Evolutionary conservation across 2,888 invertebrate genomes (phyloP).

Genomic region (Cephus nigrinus): DNA sequence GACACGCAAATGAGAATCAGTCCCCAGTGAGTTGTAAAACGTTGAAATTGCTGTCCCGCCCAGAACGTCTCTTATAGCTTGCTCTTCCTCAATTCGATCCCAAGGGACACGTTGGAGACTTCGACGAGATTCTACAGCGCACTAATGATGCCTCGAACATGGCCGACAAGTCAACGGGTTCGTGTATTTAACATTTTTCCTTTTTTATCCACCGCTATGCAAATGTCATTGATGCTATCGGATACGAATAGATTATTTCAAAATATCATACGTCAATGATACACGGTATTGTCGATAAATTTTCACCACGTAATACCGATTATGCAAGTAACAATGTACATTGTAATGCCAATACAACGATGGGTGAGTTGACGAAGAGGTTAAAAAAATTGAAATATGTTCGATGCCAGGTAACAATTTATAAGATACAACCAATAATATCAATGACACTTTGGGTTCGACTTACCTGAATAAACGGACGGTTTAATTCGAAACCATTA

Average conservation of each 20-base stretch:
- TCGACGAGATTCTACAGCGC: conserved; percentile 2
- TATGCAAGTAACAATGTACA: neutral
- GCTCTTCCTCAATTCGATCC: neutral
- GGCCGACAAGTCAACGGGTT: neutral
- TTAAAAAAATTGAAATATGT: neutral
- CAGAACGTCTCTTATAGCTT: neutral
- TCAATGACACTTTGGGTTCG: neutral
- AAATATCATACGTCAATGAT: neutral
- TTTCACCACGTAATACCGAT: neutral
- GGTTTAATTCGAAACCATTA: conserved; percentile 63
- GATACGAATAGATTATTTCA: neutral
- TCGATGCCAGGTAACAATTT: neutral
- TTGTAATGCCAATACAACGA: neutral
- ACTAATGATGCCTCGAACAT: neutral
- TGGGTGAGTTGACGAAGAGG: neutral
- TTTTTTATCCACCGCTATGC: neutral
- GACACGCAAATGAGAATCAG: conserved; percentile 37
- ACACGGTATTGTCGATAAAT: neutral
- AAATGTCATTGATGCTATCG: neutral
- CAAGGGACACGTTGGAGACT: conserved; percentile 3
- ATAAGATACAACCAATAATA: neutral
- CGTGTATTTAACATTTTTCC: neutral
- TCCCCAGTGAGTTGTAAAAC: conserved; percentile 44
- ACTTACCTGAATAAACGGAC: conserved; percentile 21
- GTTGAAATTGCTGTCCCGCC: conserved; percentile 21